Conservation (phyloP, 1,140 invertebrate genomes). For the Metopolophium dirhodum region DNA sequence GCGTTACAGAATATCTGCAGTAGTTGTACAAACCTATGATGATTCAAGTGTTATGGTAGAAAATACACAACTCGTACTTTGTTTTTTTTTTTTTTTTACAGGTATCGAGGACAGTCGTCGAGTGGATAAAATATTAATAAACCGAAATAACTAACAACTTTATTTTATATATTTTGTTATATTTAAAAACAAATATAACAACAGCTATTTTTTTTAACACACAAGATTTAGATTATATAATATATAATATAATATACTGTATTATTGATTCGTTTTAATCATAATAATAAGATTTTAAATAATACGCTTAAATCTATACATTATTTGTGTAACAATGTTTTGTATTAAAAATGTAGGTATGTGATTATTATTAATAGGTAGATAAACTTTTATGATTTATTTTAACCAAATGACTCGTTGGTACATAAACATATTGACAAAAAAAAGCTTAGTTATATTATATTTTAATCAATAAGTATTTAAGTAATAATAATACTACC, state of each 20-base stretch:
- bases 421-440: background rate
- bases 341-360: slow-evolving; percentile 7
- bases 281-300: slow-evolving; percentile 10
- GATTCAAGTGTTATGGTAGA: background rate
- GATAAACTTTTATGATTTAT: background rate
- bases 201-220: slow-evolving; percentile 17
- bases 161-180: slow-evolving; percentile 31
- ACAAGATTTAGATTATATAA: background rate
- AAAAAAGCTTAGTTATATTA: slow-evolving; percentile 18
- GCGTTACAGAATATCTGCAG: background rate
- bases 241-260: background rate
- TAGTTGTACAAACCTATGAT: background rate
- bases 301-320: background rate
- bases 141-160: background rate
- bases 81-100: background rate
- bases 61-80: background rate
- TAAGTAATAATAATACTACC: slow-evolving; percentile 7
- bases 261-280: background rate
- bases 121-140: background rate
- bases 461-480: slow-evolving; percentile 31
- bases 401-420: slow-evolving; percentile 28
- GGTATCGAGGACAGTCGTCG: too few relatives aligned
- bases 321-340: background rate
- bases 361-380: background rate
- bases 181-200: slow-evolving; percentile 42